Evolutionary conservation across 53 echinoderm and acorn worm species (phyloP).

Genomic region (Holothuria leucospilota): DNA sequence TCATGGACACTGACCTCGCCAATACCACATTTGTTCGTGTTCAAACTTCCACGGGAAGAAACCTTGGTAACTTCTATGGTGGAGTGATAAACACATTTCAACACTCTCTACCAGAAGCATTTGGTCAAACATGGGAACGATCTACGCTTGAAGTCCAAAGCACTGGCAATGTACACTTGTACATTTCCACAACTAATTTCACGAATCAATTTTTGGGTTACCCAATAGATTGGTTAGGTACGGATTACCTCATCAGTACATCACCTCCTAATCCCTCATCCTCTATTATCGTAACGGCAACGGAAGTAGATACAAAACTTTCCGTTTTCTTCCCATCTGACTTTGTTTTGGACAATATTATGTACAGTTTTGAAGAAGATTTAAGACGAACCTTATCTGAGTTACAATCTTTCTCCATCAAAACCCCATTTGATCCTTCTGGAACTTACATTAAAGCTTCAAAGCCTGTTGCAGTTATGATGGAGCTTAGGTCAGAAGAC

Average conservation of each 20-base stretch:
- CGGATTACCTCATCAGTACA: background rate
- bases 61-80: background rate
- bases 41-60: background rate
- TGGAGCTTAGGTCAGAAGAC: background rate
- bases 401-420: background rate
- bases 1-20: conserved; percentile 1
- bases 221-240: conserved; percentile 19
- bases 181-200: background rate
- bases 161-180: background rate
- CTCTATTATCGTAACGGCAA: background rate
- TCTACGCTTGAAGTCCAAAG: conserved; percentile 13
- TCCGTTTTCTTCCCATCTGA: background rate
- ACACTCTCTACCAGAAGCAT: background rate
- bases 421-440: conserved; percentile 14
- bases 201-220: background rate
- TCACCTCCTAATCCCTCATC: background rate
- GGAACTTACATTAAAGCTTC: conserved; percentile 16
- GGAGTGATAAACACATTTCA: background rate
- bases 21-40: background rate
- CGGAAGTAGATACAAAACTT: background rate
- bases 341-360: background rate
- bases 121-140: background rate
- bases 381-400: conserved; percentile 7
- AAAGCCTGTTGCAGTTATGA: conserved; percentile 1
- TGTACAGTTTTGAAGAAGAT: background rate